phyloP scores from a whole-genome alignment of 2,113 vertebrate genomes.

The Gavialis gangeticus region DNA sequence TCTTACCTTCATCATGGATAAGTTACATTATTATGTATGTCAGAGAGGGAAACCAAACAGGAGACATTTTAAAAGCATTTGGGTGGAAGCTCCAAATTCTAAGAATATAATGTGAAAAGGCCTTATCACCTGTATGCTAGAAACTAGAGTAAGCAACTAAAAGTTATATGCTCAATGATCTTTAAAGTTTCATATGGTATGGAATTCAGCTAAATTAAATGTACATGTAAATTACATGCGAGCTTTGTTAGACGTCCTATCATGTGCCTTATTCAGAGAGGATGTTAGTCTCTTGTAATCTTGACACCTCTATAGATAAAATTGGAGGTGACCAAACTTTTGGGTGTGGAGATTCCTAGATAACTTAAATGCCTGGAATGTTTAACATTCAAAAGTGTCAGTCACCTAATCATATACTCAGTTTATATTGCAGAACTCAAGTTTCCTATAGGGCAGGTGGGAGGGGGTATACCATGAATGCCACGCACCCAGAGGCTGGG shows the following conservation, averaged over 20 bases:
- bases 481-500: no score
- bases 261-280: no score
- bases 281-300: no score
- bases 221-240: not conserved
- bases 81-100: not conserved
- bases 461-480: no score
- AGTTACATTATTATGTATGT: not conserved
- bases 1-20: no score
- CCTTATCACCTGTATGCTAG: not conserved
- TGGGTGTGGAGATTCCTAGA: not conserved
- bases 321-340: not conserved
- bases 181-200: not conserved
- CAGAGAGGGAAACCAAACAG: not conserved
- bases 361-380: not conserved
- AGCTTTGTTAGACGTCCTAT: no score
- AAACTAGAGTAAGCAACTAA: not conserved
- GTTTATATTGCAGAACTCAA: not conserved
- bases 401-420: not conserved
- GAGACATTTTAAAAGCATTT: not conserved
- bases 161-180: no score
- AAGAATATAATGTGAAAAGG: not conserved
- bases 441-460: not conserved
- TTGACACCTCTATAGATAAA: not conserved
- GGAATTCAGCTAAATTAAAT: not conserved
- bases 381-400: not conserved